Percentiles rank a stretch among this genome's conserved stretches.
These are phyloP conservation scores for Eledona agricola DNA, from an alignment of 2,888 invertebrate species.

Conservation along the genomic window DNA sequence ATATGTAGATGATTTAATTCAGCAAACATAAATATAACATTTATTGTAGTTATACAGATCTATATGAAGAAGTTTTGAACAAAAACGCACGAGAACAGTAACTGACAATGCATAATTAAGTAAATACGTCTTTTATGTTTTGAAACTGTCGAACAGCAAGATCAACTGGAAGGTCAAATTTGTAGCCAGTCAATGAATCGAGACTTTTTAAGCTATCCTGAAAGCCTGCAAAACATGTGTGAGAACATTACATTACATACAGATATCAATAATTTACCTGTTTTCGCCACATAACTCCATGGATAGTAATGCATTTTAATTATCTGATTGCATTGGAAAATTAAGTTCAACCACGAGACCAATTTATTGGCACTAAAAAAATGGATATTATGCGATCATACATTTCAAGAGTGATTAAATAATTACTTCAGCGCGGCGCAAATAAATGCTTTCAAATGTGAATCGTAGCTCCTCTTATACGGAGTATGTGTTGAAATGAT, in stretches of 20 bases:
- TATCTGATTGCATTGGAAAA: slow-evolving; percentile 85
- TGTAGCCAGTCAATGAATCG: slow-evolving; percentile 83
- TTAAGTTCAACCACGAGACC: slow-evolving; percentile 92
- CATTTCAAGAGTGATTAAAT: slow-evolving; percentile 29
- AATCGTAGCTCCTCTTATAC: slow-evolving; percentile 93
- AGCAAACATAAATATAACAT: slow-evolving; percentile 33
- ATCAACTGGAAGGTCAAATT: slow-evolving; percentile 95
- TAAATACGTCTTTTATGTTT: slow-evolving; percentile 96
- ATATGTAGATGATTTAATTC: slow-evolving; percentile 21
- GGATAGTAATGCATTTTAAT: slow-evolving; percentile 83
- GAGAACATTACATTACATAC: background rate
- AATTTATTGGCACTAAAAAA: slow-evolving; percentile 83
- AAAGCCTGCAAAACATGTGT: slow-evolving; percentile 76
- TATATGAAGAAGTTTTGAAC: slow-evolving; percentile 17
- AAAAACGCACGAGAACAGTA: slow-evolving; percentile 20
- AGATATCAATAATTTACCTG: slow-evolving; percentile 66
- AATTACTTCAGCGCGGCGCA: slow-evolving; percentile 93
- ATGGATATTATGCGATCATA: slow-evolving; percentile 8
- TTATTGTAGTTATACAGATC: slow-evolving; percentile 27
- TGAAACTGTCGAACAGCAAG: slow-evolving; percentile 96
- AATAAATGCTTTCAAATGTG: slow-evolving; percentile 98
- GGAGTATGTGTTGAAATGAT: slow-evolving; percentile 91
- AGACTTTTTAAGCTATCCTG: slow-evolving; percentile 93
- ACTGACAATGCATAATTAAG: slow-evolving; percentile 63
- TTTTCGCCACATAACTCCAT: slow-evolving; percentile 96